A percentile compares a stretch with the other conserved stretches of the same genome.
phyloP scores from a whole-genome alignment of 2,113 vertebrate species.

The Paratilapia polleni region DNA sequence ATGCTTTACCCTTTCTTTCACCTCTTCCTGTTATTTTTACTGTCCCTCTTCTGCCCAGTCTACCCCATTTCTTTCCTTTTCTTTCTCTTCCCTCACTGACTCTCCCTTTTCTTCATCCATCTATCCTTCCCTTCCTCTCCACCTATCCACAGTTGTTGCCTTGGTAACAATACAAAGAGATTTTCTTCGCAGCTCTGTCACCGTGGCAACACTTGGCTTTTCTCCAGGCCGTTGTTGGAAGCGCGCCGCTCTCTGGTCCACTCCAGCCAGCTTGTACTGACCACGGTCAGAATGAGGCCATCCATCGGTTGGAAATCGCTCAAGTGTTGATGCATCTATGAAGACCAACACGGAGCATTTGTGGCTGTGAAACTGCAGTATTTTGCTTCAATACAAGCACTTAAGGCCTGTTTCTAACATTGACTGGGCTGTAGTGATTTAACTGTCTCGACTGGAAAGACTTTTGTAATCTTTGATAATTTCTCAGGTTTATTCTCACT shows the following conservation, averaged over 20 bases:
- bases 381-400: background rate
- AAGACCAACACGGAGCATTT: background rate
- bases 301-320: background rate
- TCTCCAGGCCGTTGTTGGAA: constrained; percentile 74
- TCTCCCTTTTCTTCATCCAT: background rate
- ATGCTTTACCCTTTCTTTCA: constrained; percentile 2
- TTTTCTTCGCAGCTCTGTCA: constrained; percentile 74
- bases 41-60: background rate
- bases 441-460: background rate
- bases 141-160: constrained; percentile 74
- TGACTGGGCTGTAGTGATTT: background rate
- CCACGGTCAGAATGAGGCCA: constrained; percentile 7
- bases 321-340: constrained; percentile 19
- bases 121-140: constrained; percentile 25
- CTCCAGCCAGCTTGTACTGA: constrained; percentile 32
- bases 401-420: constrained; percentile 2
- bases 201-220: constrained; percentile 79
- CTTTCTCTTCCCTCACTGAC: background rate
- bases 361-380: background rate
- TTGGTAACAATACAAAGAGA: constrained; percentile 81
- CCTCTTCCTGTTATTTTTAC: background rate
- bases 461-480: background rate
- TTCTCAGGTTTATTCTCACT: background rate
- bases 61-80: background rate
- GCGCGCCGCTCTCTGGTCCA: constrained; percentile 43